These are phyloP conservation scores for Cheilosia soror DNA, from an alignment of 2,888 invertebrate species.

Conservation along the genomic window DNA sequence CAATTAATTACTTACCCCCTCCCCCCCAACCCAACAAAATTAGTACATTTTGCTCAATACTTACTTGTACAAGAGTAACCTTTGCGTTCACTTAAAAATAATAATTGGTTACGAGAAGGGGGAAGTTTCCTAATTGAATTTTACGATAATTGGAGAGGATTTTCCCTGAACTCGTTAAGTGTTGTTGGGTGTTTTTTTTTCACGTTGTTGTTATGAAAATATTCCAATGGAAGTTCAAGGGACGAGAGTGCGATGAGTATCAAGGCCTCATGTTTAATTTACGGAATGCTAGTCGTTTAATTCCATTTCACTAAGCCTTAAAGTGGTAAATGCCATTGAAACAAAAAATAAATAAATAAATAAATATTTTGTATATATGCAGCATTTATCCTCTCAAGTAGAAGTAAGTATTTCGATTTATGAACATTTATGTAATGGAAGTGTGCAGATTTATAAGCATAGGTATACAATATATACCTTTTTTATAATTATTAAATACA, in stretches of 20 bases:
- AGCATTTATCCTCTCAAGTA: slow-evolving; percentile 11
- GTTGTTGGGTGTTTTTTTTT: slow-evolving; percentile 22
- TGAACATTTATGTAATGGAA: background rate
- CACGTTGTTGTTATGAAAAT: slow-evolving; percentile 32
- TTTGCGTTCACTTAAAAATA: slow-evolving; percentile 51
- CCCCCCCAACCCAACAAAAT: background rate
- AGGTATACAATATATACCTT: no score
- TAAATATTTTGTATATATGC: slow-evolving; percentile 26
- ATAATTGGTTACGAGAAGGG: slow-evolving; percentile 61
- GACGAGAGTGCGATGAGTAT: background rate
- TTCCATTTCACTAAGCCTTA: slow-evolving; percentile 58
- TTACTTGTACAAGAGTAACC: slow-evolving; percentile 3
- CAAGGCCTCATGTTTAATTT: slow-evolving; percentile 48
- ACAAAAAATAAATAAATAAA: background rate
- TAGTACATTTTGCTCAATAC: slow-evolving; percentile 25
- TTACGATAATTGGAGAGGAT: slow-evolving; percentile 62
- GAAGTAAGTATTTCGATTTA: slow-evolving; percentile 20
- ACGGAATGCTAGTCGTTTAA: slow-evolving; percentile 62
- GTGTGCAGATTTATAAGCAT: background rate
- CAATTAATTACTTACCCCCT: slow-evolving; percentile 30
- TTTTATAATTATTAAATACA: no score
- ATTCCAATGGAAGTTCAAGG: slow-evolving; percentile 28
- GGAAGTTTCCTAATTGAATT: slow-evolving; percentile 65
- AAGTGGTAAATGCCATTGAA: slow-evolving; percentile 51
- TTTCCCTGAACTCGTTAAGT: slow-evolving; percentile 57